phyloP scores from a whole-genome alignment of 2,113 vertebrate species.

The Rhinichthys klamathensis region DNA sequence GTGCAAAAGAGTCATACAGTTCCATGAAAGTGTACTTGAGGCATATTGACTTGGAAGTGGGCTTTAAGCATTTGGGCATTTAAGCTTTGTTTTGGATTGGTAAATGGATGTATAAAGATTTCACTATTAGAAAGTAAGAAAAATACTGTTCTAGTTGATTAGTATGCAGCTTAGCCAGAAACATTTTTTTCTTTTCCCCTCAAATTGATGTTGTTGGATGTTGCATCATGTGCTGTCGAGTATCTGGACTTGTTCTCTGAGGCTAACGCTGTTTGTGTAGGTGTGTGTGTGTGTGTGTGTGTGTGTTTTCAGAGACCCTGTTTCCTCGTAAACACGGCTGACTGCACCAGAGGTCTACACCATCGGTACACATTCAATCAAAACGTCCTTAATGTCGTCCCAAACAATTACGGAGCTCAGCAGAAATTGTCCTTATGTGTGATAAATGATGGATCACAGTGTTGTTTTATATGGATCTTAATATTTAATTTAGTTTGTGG shows the following conservation, averaged over 20 bases:
- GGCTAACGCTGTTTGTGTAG: constrained; percentile 18
- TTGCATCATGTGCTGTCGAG: constrained; percentile 35
- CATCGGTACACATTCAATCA: not conserved
- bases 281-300: not conserved
- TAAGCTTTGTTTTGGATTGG: not conserved
- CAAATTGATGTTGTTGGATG: constrained; percentile 19
- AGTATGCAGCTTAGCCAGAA: not conserved
- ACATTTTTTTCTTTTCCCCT: not conserved
- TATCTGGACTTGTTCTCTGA: constrained; percentile 25
- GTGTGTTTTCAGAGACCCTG: constrained; percentile 7
- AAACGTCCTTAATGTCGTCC: constrained; percentile 7
- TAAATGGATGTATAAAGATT: not conserved
- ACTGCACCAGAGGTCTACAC: not conserved
- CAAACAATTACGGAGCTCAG: constrained; percentile 36
- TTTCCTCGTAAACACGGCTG: not conserved
- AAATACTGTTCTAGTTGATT: not conserved
- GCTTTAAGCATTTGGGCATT: not conserved
- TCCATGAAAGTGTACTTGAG: not conserved
- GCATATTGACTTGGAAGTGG: not conserved
- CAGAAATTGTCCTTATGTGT: constrained; percentile 16
- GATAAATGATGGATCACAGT: constrained; percentile 19
- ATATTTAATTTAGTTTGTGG: constrained; percentile 14
- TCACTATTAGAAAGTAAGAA: not conserved
- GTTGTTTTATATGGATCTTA: constrained; percentile 26
- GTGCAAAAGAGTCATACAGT: not conserved